Conservation (phyloP, 2,113 vertebrate genomes). For the western clawed frog (Xenopus tropicalis) region UCB_Xtro_10.0 CM004450.2:89117001-89117500, state of each 20-base stretch:
- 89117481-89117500: no score
- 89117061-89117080: no score
- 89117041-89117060: no score
- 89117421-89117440: no score
- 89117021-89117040: no score
- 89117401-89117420: neutral
- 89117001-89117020: no score
- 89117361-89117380: constrained; percentile 92
- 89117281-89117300: neutral
- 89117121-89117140: no score
- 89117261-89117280: neutral
- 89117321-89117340: constrained; percentile 86
- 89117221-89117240: constrained; percentile 92
- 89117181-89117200: constrained; percentile 86
- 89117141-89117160: constrained; percentile 1
- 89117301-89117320: constrained; percentile 42
- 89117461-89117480: no score
- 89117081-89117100: no score
- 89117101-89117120: no score
- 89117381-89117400: constrained; percentile 88
- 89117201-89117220: constrained; percentile 95
- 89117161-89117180: constrained; percentile 82
- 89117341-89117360: constrained; percentile 85
- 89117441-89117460: no score
- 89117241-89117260: neutral